These are phyloP conservation scores for Trematocara marginatum DNA, from an alignment of 2,113 vertebrate genomes.

Conservation along the genomic window DNA sequence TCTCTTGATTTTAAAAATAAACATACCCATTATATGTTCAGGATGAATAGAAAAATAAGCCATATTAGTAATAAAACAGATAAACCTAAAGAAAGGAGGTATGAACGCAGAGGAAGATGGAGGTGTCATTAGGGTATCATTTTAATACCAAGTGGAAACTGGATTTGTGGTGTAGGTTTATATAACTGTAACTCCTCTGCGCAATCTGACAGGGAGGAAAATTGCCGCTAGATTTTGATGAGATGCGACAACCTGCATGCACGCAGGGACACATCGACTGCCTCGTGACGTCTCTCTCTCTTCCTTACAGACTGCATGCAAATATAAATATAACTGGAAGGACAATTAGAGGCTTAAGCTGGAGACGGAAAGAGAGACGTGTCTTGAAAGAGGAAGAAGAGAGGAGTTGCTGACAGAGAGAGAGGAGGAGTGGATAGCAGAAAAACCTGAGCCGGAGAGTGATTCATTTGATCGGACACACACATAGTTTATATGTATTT, in stretches of 20 bases:
- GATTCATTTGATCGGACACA: slow-evolving; percentile 7
- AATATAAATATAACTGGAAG: background rate
- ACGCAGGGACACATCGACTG: background rate
- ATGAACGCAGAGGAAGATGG: background rate
- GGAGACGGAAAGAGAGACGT: background rate
- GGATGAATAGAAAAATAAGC: background rate
- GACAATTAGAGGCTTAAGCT: background rate
- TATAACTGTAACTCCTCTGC: background rate
- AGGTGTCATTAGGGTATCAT: background rate
- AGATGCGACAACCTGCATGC: background rate
- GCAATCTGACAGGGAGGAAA: background rate
- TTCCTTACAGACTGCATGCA: background rate
- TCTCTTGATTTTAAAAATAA: background rate
- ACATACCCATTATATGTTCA: background rate
- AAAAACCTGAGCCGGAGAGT: background rate
- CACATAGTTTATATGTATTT: background rate
- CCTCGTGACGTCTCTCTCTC: background rate
- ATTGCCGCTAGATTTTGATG: background rate
- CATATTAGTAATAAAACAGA: background rate
- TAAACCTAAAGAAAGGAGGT: background rate
- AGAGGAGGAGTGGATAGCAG: background rate
- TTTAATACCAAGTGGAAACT: background rate
- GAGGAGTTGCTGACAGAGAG: background rate
- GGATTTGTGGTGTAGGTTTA: background rate
- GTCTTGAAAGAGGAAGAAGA: background rate